phyloP scores from a whole-genome alignment of 2,113 vertebrate genomes.

The Gnathonemus echidnorhynchus region DNA sequence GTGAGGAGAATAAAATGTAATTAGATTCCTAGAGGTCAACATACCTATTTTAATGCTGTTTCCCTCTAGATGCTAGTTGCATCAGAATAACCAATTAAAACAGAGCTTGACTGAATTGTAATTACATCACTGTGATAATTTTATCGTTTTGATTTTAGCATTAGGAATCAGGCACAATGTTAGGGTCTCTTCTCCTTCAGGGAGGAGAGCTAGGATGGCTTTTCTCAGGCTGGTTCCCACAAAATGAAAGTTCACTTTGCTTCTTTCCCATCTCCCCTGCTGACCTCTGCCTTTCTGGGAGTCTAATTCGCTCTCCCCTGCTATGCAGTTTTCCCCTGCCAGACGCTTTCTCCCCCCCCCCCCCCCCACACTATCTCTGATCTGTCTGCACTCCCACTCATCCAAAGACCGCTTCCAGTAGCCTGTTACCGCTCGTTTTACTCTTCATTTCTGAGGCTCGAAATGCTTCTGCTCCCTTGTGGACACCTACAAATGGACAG shows the following conservation, averaged over 20 bases:
- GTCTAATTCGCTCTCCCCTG: background rate
- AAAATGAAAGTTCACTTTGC: background rate
- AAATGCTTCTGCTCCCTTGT: background rate
- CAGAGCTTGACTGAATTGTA: background rate
- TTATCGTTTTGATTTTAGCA: background rate
- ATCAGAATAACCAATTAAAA: conserved; percentile 1
- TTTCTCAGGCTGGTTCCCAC: background rate
- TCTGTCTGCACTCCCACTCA: background rate
- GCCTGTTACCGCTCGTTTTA: background rate
- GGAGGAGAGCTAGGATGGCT: background rate
- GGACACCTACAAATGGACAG: background rate
- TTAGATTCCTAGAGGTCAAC: background rate
- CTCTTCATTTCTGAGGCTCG: background rate
- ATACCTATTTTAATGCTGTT: background rate
- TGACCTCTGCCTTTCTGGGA: background rate
- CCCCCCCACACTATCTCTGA: background rate
- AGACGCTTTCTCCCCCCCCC: background rate
- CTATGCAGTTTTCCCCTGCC: background rate
- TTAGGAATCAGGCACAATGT: background rate
- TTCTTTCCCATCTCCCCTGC: background rate
- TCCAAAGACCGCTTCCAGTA: background rate
- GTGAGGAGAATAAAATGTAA: background rate
- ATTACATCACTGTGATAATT: background rate
- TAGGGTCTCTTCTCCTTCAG: background rate
- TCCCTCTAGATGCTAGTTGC: background rate